These are phyloP conservation scores for Muricea muricata DNA, from an alignment of 92 coral and sea anemone species.

Conservation along the genomic window DNA sequence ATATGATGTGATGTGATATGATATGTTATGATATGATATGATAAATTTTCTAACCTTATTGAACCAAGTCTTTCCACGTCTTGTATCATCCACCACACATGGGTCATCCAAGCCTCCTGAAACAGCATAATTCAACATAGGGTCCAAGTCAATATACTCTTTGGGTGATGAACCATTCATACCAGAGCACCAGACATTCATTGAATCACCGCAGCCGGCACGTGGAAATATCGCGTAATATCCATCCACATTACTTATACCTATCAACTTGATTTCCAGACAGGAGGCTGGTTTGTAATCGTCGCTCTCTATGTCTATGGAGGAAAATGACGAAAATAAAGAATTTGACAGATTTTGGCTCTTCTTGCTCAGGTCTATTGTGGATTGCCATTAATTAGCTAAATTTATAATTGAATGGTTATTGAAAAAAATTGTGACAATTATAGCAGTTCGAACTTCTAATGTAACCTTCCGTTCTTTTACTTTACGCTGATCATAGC, in stretches of 20 bases:
- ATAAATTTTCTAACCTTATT: not conserved
- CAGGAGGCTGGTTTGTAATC: not conserved
- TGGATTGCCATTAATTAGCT: no score
- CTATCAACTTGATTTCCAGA: not conserved
- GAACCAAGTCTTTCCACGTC: not conserved
- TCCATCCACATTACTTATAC: not conserved
- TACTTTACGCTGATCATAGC: no score
- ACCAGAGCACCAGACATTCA: not conserved
- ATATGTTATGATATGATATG: slow-evolving; percentile 12
- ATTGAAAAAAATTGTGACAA: no score
- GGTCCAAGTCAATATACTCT: not conserved
- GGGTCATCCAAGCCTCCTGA: not conserved
- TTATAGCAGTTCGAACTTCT: no score
- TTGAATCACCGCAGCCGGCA: not conserved
- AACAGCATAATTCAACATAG: not conserved
- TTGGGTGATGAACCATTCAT: not conserved
- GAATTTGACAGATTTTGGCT: no score
- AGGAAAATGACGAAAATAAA: not conserved
- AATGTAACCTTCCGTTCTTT: no score
- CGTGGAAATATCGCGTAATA: not conserved
- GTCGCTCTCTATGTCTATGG: not conserved
- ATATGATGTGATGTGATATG: slow-evolving; percentile 13
- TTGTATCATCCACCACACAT: not conserved
- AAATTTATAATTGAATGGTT: no score
- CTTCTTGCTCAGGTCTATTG: no score